Evolutionary conservation across 2,888 invertebrate species (phyloP).

Genomic region (Agapetus fuscipes): DNA sequence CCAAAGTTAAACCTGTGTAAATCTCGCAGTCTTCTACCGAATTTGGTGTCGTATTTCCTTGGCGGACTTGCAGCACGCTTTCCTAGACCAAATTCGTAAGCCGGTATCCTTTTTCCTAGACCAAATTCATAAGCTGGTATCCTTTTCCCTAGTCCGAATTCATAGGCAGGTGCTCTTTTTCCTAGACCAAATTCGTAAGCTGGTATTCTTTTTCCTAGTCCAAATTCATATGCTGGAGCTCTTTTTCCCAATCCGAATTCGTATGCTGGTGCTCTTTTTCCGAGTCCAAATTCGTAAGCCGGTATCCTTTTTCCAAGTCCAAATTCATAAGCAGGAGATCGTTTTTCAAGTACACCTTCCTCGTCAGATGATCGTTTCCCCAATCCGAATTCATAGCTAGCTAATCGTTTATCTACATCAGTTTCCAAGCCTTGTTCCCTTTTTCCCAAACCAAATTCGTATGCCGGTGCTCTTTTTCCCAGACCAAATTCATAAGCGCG

Average conservation of each 20-base stretch:
- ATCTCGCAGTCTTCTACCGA: slow-evolving; percentile 46
- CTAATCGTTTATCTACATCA: slow-evolving; percentile 12
- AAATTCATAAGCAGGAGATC: slow-evolving; percentile 16
- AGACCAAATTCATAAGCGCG: slow-evolving; percentile 13
- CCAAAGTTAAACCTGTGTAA: slow-evolving; percentile 47
- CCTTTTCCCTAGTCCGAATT: slow-evolving; percentile 10
- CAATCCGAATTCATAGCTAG: slow-evolving; percentile 10
- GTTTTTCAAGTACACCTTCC: slow-evolving; percentile 6
- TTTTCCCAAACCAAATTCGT: slow-evolving; percentile 16
- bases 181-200: slow-evolving; percentile 15
- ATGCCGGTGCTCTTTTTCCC: slow-evolving; percentile 11
- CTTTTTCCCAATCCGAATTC: slow-evolving; percentile 13
- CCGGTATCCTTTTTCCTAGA: slow-evolving; percentile 22
- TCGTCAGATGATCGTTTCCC: slow-evolving; percentile 10
- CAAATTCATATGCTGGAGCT: slow-evolving; percentile 3
- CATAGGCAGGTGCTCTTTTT: slow-evolving; percentile 12
- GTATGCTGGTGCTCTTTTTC: slow-evolving; percentile 14
- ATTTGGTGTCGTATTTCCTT: slow-evolving; percentile 52
- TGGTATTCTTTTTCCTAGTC: slow-evolving; percentile 9
- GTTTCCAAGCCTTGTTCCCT: slow-evolving; percentile 3
- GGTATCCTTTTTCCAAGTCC: slow-evolving; percentile 18
- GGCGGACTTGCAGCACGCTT: slow-evolving; percentile 36
- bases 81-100: slow-evolving; percentile 15
- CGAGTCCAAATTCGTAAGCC: slow-evolving; percentile 40
- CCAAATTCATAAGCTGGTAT: slow-evolving; percentile 9